Base-by-base conservation (phyloP, 2,113 vertebrate species). In the Archocentrus centrarchus region DNA sequence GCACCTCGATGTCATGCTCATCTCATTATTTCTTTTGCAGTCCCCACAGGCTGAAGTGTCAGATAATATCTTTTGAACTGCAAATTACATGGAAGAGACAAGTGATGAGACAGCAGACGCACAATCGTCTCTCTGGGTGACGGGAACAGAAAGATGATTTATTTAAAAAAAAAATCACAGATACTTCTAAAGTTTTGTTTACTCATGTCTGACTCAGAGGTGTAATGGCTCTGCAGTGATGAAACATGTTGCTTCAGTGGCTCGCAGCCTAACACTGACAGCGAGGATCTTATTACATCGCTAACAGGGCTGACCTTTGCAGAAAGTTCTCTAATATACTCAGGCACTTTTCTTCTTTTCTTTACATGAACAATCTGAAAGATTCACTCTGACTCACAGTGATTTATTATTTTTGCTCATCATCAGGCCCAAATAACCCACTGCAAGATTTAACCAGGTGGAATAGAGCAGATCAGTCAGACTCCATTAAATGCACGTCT, bases 171-270 rank as follows among this genome's bases (percentile, higher is more conserved):
- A 58, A 27, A 58, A 27, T 57, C 58, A 44, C 55, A 53, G 27
- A 6, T 11, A 57, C 77, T 59, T 32, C 13, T 61, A 47, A 77
- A 75, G 70, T 78, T 78, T 53, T 57, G 79, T 88, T 88, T 79
- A 6, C 27, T 86, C 10, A 1, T 20, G 41, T 82, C 78, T 86
- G 68, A 88, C 76, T 80, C 79, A 81, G 75, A 62, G 30, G 66
- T 44, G 24, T 6, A 59, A 83, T 82, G 59, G 58, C 35, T 57
- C 22, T 77, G 66, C 86, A 57, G 79, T 55, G 41, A 73, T 75
- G n/a, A 73, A 73, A 58, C n/a, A 10, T 32, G 18, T 22, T 63
- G 53, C 24, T 27, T 27, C 24, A 27, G 24, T 27, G 24, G 24
- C 53, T 81, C 50, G 64, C 63, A 76, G 41, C 39, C 53, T 17